Evolutionary conservation across 2,113 vertebrate genomes (phyloP).

Genomic region (Tiliqua scincoides): DNA sequence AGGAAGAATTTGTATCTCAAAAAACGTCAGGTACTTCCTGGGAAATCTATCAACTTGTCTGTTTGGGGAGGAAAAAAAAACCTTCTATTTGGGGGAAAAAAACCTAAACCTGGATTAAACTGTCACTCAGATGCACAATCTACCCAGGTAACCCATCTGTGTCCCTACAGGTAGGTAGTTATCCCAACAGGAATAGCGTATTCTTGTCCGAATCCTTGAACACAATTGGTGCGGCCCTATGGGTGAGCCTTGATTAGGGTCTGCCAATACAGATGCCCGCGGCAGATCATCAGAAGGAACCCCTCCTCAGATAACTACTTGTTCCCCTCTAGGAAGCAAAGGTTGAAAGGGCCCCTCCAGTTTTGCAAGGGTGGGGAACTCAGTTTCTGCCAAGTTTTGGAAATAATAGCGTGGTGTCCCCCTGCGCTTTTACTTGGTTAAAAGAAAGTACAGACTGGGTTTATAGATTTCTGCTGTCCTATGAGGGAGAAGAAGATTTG

Average conservation of each 20-base stretch:
- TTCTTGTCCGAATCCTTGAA: slow-evolving; percentile 71
- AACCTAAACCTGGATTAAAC: slow-evolving; percentile 66
- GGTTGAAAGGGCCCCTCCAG: slow-evolving; percentile 68
- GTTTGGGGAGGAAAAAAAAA: slow-evolving; percentile 20
- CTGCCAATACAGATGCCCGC: slow-evolving; percentile 70
- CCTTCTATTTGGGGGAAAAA: slow-evolving; percentile 23
- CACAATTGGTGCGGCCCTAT: slow-evolving; percentile 61
- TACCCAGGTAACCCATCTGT: slow-evolving; percentile 66
- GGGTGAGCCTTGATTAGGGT: slow-evolving; percentile 71
- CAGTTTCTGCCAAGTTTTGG: slow-evolving; percentile 57
- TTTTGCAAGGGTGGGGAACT: slow-evolving; percentile 25
- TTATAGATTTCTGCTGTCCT: background rate
- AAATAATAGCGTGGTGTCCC: slow-evolving; percentile 44
- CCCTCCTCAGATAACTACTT: slow-evolving; percentile 63
- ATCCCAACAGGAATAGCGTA: slow-evolving; percentile 74
- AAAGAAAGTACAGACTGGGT: background rate
- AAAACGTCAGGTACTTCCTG: slow-evolving; percentile 23
- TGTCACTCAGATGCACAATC: slow-evolving; percentile 72
- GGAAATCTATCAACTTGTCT: slow-evolving; percentile 1
- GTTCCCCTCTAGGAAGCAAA: slow-evolving; percentile 60
- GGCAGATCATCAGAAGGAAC: slow-evolving; percentile 61
- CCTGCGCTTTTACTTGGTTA: slow-evolving; percentile 24
- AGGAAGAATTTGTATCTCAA: background rate
- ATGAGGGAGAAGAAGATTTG: no score
- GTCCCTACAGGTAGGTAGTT: slow-evolving; percentile 71